phyloP scores from a whole-genome alignment of 2,797 vertebrate species.

The Muscicapa striata region DNA sequence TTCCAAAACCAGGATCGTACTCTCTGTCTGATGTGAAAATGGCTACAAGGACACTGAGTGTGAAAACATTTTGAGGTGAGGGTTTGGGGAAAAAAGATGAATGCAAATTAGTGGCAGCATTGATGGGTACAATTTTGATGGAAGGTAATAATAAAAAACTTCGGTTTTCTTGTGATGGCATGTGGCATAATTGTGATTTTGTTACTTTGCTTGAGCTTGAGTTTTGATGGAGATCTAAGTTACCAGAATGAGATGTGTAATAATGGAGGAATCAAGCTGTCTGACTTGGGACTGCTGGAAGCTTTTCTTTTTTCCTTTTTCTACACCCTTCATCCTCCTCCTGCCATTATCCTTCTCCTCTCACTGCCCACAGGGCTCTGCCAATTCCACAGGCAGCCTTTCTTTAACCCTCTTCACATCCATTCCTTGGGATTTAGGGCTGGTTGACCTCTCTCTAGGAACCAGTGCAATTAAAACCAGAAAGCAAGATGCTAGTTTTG shows the following conservation, averaged over 20 bases:
- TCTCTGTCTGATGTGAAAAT: not conserved
- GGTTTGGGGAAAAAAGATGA: not conserved
- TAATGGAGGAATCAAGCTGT: slow-evolving; percentile 16
- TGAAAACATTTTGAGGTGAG: not conserved
- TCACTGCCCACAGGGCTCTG: not conserved
- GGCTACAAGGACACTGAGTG: not conserved
- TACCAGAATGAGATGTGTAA: slow-evolving; percentile 26
- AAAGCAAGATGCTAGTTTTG: slow-evolving; percentile 9
- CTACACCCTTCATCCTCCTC: not conserved
- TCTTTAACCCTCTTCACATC: not conserved
- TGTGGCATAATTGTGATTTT: slow-evolving; percentile 36
- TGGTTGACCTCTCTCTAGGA: not conserved
- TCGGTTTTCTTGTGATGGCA: not conserved
- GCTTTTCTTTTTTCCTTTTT: not conserved
- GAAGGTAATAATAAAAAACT: slow-evolving; percentile 14
- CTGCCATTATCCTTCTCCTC: not conserved
- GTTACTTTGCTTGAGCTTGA: slow-evolving; percentile 29
- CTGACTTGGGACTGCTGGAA: slow-evolving; percentile 1
- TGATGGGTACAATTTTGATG: slow-evolving; percentile 33
- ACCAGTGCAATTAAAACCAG: not conserved
- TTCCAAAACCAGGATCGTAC: not conserved
- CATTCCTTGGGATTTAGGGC: not conserved
- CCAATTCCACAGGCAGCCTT: not conserved
- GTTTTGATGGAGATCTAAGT: slow-evolving; percentile 6
- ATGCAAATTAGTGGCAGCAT: not conserved